These are phyloP conservation scores for Mastacembelus armatus DNA, from an alignment of 2,797 vertebrate species.

Conservation along the genomic window DNA sequence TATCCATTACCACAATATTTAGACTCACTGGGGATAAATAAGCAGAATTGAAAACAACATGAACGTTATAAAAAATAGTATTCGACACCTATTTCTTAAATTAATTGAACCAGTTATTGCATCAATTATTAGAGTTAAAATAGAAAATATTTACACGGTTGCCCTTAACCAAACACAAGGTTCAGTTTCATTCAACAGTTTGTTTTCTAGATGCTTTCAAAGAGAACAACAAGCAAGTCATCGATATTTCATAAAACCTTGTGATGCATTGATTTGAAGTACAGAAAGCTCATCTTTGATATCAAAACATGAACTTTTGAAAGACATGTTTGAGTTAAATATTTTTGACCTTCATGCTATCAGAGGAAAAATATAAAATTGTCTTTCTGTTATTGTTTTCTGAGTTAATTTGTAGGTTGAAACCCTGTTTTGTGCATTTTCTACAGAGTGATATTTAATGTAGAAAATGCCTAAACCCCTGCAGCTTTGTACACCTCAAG, in stretches of 20 bases:
- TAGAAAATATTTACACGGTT: background rate
- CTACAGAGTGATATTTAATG: slow-evolving; percentile 19
- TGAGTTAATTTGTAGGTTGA: slow-evolving; percentile 10
- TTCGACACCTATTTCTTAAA: background rate
- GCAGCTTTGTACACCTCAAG: slow-evolving; percentile 47
- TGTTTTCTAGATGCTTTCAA: slow-evolving; percentile 16
- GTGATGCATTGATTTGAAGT: slow-evolving; percentile 23
- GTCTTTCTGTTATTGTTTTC: too few relatives aligned
- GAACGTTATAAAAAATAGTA: too few relatives aligned
- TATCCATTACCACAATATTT: too few relatives aligned
- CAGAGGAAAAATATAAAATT: slow-evolving; percentile 12
- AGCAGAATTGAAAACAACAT: too few relatives aligned
- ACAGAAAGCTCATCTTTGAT: slow-evolving; percentile 39
- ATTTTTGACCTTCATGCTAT: background rate
- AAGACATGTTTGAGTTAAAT: slow-evolving; percentile 14
- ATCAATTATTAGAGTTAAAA: background rate
- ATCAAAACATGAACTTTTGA: slow-evolving; percentile 28
- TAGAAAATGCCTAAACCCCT: slow-evolving; percentile 31
- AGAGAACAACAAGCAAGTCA: slow-evolving; percentile 10
- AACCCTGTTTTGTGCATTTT: slow-evolving; percentile 19
- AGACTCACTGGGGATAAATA: too few relatives aligned
- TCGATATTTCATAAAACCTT: slow-evolving; percentile 34
- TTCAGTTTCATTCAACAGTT: background rate
- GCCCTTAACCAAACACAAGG: background rate
- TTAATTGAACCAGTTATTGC: background rate